Percentiles rank a stretch among this genome's conserved stretches.
Evolutionary conservation across 2,888 invertebrate genomes (phyloP).

Genomic region (Cataglyphis rosenhaueri): DNA sequence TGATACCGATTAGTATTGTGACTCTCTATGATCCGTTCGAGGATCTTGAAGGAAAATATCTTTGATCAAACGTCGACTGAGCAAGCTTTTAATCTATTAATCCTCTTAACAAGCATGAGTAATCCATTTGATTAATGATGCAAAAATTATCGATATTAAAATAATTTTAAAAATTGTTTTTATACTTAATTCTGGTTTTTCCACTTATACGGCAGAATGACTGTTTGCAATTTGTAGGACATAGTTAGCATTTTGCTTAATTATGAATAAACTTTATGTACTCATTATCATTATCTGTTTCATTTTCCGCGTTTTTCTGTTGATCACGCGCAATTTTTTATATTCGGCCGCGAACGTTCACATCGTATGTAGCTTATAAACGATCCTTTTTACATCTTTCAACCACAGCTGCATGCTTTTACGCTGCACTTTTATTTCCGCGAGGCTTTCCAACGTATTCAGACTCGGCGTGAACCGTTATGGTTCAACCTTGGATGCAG

Average conservation of each 20-base stretch:
- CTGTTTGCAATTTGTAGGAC: not conserved
- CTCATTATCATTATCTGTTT: not conserved
- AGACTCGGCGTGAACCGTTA: slow-evolving; percentile 62
- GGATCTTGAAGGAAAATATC: not conserved
- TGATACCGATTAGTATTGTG: slow-evolving; percentile 36
- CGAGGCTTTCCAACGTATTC: slow-evolving; percentile 36
- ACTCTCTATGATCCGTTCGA: not conserved
- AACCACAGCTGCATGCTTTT: not conserved
- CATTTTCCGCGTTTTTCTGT: not conserved
- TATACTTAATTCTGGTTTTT: not conserved
- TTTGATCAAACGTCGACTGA: not conserved
- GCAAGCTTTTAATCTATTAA: not conserved
- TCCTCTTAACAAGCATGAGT: not conserved
- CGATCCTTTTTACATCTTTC: slow-evolving; percentile 2
- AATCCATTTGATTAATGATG: not conserved
- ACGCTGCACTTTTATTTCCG: slow-evolving; percentile 25
- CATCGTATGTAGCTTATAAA: not conserved
- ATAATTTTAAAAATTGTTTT: not conserved
- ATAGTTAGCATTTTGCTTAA: not conserved
- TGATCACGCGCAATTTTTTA: not conserved
- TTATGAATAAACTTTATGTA: not conserved
- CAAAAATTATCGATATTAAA: not conserved
- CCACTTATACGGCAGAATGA: not conserved
- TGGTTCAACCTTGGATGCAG: slow-evolving; percentile 52
- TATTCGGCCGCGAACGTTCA: not conserved